Evolutionary conservation across 2,797 vertebrate species (phyloP), one percentile per base, ranked within the genome.

Genomic region (Echeneis naucrates): DNA sequence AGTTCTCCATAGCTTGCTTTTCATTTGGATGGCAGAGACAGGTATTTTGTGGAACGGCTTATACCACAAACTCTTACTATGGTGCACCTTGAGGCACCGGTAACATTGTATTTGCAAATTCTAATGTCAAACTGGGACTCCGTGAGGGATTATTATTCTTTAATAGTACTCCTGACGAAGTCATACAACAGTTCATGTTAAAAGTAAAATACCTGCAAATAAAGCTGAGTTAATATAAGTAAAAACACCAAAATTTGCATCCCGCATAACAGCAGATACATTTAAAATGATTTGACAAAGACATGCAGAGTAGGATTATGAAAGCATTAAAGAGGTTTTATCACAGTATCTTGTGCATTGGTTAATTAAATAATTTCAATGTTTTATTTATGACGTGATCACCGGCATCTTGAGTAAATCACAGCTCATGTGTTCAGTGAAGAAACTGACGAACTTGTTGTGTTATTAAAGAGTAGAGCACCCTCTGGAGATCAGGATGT

Each of bases 401-500:
- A 53, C 4, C 11, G 33, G 21, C 27, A 9, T 30, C 17, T n/a
- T n/a, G 5, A 51, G 37, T n/a, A 35, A n/a, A 35, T 55, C 16
- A 14, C 21, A 17, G 38, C 10, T 44, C 38, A 72, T 59, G 45
- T 60, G 42, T 35, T 24, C 9, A 3, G 8, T 45, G 40, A 55
- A 6, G 2, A 48, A 40, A 9, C 5, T 44, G 7, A 48, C 2
- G 42, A 52, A 16, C 24, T 60, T 11, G 30, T 38, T 69, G 19
- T 55, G 19, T 44, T 30, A 55, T 5, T 54, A 2, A 72, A 71
- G 67, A 26, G 24, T 8, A 40, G 59, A 76, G 68, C 71, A 3
- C 82, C 79, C 53, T 67, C 85, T 86, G 2, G 42, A 60, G 87
- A 40, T 33, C 51, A 62, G 19, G 9, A 61, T n/a, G n/a, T 37